Conservation (phyloP, 2,113 vertebrate species). For the Phalacrocorax brasilianus region DNA sequence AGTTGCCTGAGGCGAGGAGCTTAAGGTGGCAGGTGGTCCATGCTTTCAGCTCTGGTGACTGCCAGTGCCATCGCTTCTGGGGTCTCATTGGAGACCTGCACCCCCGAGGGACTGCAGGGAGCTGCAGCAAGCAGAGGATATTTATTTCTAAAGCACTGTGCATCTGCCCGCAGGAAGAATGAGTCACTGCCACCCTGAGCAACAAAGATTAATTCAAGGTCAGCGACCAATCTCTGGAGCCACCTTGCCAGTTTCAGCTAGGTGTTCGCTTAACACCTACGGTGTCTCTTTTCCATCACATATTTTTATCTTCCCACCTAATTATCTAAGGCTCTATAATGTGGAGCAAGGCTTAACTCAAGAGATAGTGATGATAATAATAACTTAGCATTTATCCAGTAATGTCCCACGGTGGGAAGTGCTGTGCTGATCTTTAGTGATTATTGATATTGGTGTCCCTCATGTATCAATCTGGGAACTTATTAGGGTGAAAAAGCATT, state of each 20-base stretch:
- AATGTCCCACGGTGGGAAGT: accelerated
- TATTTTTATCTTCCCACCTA: slow-evolving; percentile 7
- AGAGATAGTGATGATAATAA: neutral
- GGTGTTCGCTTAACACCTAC: neutral
- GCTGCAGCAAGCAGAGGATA: neutral
- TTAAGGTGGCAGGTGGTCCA: neutral
- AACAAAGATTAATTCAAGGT: neutral
- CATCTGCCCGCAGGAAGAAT: neutral
- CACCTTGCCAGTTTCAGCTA: neutral
- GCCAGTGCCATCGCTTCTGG: neutral
- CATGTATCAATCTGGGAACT: neutral
- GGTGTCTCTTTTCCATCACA: neutral
- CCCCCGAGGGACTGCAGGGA: neutral
- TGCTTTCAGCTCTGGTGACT: neutral
- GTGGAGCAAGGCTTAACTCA: slow-evolving; percentile 11
- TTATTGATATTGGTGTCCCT: neutral
- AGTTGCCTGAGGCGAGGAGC: neutral
- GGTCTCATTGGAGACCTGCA: neutral
- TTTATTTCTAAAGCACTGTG: neutral
- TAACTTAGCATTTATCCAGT: neutral
- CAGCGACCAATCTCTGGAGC: accelerated
- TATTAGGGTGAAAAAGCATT: neutral
- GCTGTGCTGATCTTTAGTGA: neutral
- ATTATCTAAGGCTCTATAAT: slow-evolving; percentile 6
- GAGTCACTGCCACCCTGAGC: neutral